phyloP scores from a whole-genome alignment of 2,888 invertebrate species.

The Uloborus plumipes region DNA sequence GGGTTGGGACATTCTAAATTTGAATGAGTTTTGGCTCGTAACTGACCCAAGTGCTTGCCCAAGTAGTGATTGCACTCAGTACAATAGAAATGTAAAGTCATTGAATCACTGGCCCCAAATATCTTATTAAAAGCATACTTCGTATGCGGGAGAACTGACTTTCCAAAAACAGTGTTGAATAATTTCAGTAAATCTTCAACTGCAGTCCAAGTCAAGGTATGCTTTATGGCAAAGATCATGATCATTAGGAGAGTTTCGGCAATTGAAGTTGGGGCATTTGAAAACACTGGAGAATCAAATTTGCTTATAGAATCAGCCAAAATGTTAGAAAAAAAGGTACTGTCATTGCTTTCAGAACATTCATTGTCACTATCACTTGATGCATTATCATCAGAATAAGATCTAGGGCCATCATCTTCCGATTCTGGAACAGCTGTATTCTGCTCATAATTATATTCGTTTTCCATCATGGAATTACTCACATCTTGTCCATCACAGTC shows the following conservation, averaged over 20 bases:
- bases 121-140: constrained; percentile 15
- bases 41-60: constrained; percentile 1
- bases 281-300: constrained; percentile 16
- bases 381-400: neutral
- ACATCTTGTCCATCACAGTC: neutral
- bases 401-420: neutral
- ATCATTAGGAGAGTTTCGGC: constrained; percentile 19
- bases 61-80: constrained; percentile 15
- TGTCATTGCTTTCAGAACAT: constrained; percentile 5
- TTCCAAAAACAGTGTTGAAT: neutral
- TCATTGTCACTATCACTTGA: neutral
- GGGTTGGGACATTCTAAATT: no score
- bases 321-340: constrained; percentile 8
- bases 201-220: constrained; percentile 19
- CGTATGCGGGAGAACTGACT: constrained; percentile 3
- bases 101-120: constrained; percentile 7
- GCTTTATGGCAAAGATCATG: constrained; percentile 23
- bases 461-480: neutral
- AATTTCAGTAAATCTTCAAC: constrained; percentile 28
- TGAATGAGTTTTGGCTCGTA: neutral
- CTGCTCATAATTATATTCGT: neutral
- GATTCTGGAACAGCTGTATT: neutral
- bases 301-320: constrained; percentile 17
- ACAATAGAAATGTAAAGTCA: constrained; percentile 16
- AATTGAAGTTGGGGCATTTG: neutral